Evolutionary conservation across 2,113 vertebrate species (phyloP), one percentile per base, ranked within the genome.

Genomic region (Natator depressus): DNA sequence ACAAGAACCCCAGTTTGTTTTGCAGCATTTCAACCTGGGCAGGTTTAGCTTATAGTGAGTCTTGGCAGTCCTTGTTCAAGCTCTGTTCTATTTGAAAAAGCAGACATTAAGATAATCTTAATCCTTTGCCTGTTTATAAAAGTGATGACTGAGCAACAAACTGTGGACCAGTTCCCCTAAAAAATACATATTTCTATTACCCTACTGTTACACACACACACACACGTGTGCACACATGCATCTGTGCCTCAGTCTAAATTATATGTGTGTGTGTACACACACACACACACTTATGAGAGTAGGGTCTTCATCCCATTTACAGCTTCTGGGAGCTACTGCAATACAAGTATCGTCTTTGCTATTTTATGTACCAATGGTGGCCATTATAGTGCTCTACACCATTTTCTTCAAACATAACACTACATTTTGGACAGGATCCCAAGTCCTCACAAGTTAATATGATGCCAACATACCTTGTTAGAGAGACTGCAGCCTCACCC

Each of bases 401-500:
- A 35, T 12, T 89, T 87, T 93, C 82, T 81, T 51, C 31, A 24
- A 54, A 54, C 16, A 53, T 16, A 91, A 95, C 91, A 59, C 91
- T 90, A 53, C 5, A 72, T n/a, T 84, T 55, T 80, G 62, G 91
- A 84, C 59, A 94, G 91, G 55, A 82, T 94, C 85, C 93, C 80
- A 55, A 69, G 90, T 96, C 93, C 88, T 79, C n/a, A 49, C 31
- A 24, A 72, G 47, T 24, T 24, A 72, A 20, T 13, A 29, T 65
- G 49, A 59, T 25, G 17, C 47, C 22, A 42, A 76, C 25, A 53
- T 93, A 85, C 90, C 50, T 85, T 95, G 1, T 0, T 50, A 84
- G 88, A 85, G 91, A 97, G 95, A 62, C 35, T 50, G 80, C 76
- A 82, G 84, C 85, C 87, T 94, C 49, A 31, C 91, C 96, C 97